Base-by-base conservation (phyloP, 2,888 invertebrate genomes). In the Lydus trimaculatus region DNA sequence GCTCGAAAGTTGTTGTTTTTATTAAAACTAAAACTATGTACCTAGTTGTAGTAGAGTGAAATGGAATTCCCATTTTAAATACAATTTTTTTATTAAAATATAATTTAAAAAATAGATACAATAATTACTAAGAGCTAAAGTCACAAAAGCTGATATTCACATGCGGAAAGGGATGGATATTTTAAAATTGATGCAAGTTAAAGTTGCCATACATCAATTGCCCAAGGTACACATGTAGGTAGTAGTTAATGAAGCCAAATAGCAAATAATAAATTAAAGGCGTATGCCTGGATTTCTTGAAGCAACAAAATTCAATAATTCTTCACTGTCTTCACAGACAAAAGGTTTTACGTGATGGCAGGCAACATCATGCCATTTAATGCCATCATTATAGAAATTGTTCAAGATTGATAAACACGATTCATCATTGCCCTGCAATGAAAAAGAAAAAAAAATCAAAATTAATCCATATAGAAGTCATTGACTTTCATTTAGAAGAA, bases 341-440 rank as follows among this genome's bases (percentile, higher is more conserved):
- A 93, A 94, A 0, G 95, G 92, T 85, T 96, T 96, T 83, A 91
- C 91, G 83, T 96, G 96, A 83, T 95, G 95, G 83, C 96, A 96
- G 72, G 95, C 95, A 61, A 95, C 95, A 82, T 96, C 92, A 82
- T 96, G 96, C 95, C 95, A 95, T 85, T 94, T 93, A 62, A 95
- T 91, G 31, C 95, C 95, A 80, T 96, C 95, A 78, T 94, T 93
- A 88, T 96, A 96, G 88, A 95, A 95, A 84, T 95, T 93, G 86
- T 96, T 96, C 63, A 96, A 87, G 73, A 96, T 88, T 0, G 94
- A 95, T 73, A 96, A 84, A 81, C 95, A 96, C 83, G 94, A 94
- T 85, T 96, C 96, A 83, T 96, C 96, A 82, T 95, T 95, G 75
- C 95, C 95, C 92, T 92, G 85, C 62, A 84, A 83, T 63, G 17